phyloP scores from a whole-genome alignment of 1,140 invertebrate genomes.

The Zaprionus lachaisei region DNA sequence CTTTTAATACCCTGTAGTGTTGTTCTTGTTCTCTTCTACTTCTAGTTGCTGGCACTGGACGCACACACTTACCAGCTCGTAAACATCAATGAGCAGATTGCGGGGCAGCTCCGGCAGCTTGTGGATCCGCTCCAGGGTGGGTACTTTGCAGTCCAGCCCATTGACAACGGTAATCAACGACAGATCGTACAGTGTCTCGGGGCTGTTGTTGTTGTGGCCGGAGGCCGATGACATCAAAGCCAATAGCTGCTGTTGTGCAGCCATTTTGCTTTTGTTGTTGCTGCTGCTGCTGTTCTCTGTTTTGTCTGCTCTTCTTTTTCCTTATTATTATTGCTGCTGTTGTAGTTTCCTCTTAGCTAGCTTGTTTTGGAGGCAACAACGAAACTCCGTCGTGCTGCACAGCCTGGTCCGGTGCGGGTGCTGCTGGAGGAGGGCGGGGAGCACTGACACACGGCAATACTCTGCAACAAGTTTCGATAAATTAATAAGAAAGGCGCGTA shows the following conservation, averaged over 20 bases:
- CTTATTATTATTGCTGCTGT: not conserved
- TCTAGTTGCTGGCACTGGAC: not conserved
- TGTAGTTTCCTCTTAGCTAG: conserved; percentile 15
- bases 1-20: conserved; percentile 11
- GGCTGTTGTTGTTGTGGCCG: conserved; percentile 51
- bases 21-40: too few species aligned
- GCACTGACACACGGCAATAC: not conserved
- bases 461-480: conserved; percentile 61
- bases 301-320: conserved; percentile 7
- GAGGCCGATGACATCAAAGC: conserved; percentile 45
- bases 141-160: conserved; percentile 63
- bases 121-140: conserved; percentile 62
- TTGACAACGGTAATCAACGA: conserved; percentile 61
- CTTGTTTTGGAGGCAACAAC: conserved; percentile 6
- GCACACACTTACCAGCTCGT: conserved; percentile 67
- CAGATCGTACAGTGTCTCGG: conserved; percentile 60
- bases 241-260: conserved; percentile 58
- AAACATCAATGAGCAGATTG: conserved; percentile 77
- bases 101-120: conserved; percentile 73
- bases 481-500: conserved; percentile 39
- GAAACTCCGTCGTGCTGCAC: conserved; percentile 12
- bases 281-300: not conserved
- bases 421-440: not conserved
- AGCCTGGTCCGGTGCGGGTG: conserved; percentile 1
- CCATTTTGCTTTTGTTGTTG: conserved; percentile 51